phyloP scores from a whole-genome alignment of 2,113 vertebrate species.

The Hippocampus mohnikei region DNA sequence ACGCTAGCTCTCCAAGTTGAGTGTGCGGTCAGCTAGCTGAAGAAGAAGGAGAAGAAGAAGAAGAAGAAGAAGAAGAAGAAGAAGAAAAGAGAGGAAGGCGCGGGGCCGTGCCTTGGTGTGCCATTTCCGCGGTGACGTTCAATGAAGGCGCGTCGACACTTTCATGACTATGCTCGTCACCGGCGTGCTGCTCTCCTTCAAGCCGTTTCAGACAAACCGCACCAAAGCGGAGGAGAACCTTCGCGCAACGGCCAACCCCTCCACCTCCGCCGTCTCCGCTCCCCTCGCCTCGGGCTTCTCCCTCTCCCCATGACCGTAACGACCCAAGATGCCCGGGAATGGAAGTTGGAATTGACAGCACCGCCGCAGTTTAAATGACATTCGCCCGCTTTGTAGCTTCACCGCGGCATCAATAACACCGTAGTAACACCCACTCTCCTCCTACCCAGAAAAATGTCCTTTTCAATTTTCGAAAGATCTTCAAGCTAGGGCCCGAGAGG shows the following conservation, averaged over 20 bases:
- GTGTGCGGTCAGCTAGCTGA: slow-evolving; percentile 35
- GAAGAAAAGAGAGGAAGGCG: slow-evolving; percentile 19
- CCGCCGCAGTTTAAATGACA: slow-evolving; percentile 8
- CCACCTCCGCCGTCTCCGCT: slow-evolving; percentile 4
- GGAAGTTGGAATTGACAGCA: slow-evolving; percentile 59
- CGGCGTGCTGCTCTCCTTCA: background rate
- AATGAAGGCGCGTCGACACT: slow-evolving; percentile 5
- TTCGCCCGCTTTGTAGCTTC: slow-evolving; percentile 25
- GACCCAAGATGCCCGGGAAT: background rate
- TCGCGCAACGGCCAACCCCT: slow-evolving; percentile 27
- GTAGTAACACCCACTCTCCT: background rate
- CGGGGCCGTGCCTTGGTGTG: slow-evolving; percentile 22
- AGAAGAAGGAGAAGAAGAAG: background rate
- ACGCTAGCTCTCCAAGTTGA: slow-evolving; percentile 52
- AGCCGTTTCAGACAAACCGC: slow-evolving; percentile 6
- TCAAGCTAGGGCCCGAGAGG: slow-evolving; percentile 92
- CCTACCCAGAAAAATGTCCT: slow-evolving; percentile 80
- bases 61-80: background rate
- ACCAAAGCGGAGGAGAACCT: background rate
- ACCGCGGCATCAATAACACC: slow-evolving; percentile 16
- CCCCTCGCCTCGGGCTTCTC: background rate
- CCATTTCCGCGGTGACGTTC: slow-evolving; percentile 7
- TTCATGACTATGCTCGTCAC: background rate
- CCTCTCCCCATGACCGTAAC: background rate
- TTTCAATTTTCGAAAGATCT: slow-evolving; percentile 99